A percentile compares a stretch with the other conserved stretches of the same genome.
Conservation (phyloP, 2,888 invertebrate genomes). For the Oxyteleia sp. region DNA sequence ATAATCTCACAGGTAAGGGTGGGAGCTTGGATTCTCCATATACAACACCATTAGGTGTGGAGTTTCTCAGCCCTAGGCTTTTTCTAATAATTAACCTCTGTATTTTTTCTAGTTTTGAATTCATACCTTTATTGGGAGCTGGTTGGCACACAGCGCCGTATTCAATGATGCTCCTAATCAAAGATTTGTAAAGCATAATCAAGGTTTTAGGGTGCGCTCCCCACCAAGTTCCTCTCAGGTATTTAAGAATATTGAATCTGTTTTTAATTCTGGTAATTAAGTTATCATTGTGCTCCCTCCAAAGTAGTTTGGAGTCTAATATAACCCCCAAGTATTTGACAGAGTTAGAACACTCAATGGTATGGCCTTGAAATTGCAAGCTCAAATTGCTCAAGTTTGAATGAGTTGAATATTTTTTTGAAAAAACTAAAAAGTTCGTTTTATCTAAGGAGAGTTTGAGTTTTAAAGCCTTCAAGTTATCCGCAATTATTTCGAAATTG, state of each 20-base stretch:
- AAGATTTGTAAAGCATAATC: conserved; percentile 19
- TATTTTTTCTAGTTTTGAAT: neutral
- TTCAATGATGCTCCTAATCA: conserved; percentile 28
- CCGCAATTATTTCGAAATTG: no score
- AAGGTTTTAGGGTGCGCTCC: conserved; percentile 47
- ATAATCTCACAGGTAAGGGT: neutral
- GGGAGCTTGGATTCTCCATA: conserved; percentile 23
- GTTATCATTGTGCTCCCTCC: conserved; percentile 22
- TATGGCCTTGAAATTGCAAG: no score
- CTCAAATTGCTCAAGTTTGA: no score
- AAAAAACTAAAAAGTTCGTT: neutral
- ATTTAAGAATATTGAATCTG: conserved; percentile 54
- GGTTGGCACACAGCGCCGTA: conserved; percentile 1
- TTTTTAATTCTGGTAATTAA: neutral
- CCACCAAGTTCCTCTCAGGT: conserved; percentile 54
- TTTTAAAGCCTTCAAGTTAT: no score
- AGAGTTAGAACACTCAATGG: no score
- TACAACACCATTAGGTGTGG: conserved; percentile 25
- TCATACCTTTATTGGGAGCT: neutral
- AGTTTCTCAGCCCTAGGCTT: conserved; percentile 4
- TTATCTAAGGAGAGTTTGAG: neutral
- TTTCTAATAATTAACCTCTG: conserved; percentile 5
- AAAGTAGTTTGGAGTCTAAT: conserved; percentile 32
- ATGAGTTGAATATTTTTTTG: neutral
- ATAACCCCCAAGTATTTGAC: neutral